Percentiles rank a stretch among this genome's conserved stretches.
Conservation (phyloP, 2,113 vertebrate genomes). For the Lamprotornis superbus region DNA sequence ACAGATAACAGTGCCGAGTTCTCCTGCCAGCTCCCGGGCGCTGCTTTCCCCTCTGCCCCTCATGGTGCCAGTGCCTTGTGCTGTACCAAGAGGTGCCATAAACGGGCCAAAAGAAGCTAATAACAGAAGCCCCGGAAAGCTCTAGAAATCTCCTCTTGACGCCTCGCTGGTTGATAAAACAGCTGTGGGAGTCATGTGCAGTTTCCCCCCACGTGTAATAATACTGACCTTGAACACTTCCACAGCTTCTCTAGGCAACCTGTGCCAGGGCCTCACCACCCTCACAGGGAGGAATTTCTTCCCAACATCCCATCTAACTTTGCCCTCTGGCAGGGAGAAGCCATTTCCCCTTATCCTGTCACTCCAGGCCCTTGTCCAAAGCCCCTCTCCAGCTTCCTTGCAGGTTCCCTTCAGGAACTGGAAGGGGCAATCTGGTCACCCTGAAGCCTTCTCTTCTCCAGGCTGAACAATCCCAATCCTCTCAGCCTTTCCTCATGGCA, state of each 20-base stretch:
- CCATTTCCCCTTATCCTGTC: neutral
- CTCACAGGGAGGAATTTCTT: neutral
- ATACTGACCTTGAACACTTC: neutral
- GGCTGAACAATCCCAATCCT: neutral
- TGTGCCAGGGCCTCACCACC: neutral
- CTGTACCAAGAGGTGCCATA: no score
- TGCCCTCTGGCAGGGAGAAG: neutral
- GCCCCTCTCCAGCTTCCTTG: no score
- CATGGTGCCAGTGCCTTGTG: fast-evolving
- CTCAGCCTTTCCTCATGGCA: neutral
- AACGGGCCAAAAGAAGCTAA: neutral
- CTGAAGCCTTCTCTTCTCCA: neutral
- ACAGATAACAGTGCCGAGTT: neutral
- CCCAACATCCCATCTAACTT: neutral
- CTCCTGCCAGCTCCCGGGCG: neutral
- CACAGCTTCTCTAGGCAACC: neutral
- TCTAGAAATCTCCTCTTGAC: neutral
- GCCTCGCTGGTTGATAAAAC: fast-evolving
- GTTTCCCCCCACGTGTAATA: fast-evolving
- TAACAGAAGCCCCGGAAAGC: neutral
- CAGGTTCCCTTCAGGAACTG: neutral
- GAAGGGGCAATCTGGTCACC: neutral
- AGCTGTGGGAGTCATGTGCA: fast-evolving
- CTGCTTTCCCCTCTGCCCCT: neutral
- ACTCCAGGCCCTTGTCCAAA: neutral